Evolutionary conservation across 1,140 invertebrate species (phyloP).

Genomic region (Leptopilina clavipes): DNA sequence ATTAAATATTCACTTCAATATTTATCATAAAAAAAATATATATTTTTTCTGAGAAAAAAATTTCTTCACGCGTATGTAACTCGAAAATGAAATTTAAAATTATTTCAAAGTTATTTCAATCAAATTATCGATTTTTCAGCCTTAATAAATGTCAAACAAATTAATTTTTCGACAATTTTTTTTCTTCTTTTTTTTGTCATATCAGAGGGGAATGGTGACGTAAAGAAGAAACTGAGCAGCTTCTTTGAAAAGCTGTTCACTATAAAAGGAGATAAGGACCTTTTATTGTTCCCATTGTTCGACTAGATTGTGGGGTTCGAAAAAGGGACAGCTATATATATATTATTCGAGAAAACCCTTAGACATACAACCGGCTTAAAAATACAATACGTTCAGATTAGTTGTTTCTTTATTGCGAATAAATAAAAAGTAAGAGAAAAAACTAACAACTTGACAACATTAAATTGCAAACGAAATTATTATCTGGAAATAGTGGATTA

Average conservation of each 20-base stretch:
- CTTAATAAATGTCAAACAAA: neutral
- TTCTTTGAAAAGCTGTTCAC: neutral
- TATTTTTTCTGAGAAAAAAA: too few species aligned
- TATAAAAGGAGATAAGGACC: conserved; percentile 19
- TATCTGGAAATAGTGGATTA: too few species aligned
- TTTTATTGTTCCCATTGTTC: conserved; percentile 20
- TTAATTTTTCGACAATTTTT: neutral
- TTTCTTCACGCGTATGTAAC: too few species aligned
- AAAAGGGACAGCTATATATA: neutral
- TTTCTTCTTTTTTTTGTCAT: too few species aligned
- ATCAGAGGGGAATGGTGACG: neutral
- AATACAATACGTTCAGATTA: conserved; percentile 16
- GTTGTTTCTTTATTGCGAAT: neutral
- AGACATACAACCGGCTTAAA: conserved; percentile 7
- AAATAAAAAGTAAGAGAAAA: neutral
- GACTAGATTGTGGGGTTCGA: conserved; percentile 14
- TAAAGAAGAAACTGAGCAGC: conserved; percentile 17
- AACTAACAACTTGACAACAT: neutral
- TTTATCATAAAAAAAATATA: neutral
- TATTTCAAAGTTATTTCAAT: too few species aligned
- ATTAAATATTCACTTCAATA: neutral
- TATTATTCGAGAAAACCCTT: neutral
- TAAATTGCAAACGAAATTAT: too few species aligned
- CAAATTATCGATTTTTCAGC: too few species aligned
- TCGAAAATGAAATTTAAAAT: too few species aligned